Conservation (phyloP, 1,140 invertebrate species). For the Hypothenemus hampei region DNA sequence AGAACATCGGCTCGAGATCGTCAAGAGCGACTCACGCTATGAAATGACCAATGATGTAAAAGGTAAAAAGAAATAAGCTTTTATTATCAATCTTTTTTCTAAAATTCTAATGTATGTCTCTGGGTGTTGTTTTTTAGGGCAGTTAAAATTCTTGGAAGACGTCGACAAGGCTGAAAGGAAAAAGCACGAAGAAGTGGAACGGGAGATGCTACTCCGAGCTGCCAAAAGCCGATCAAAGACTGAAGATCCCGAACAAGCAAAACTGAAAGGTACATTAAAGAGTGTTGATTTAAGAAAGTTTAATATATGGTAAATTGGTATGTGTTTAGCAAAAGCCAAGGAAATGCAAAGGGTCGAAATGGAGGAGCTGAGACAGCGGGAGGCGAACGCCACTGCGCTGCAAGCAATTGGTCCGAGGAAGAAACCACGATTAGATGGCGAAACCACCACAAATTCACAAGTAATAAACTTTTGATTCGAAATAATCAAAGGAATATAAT, state of each 20-base stretch:
- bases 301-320: background rate
- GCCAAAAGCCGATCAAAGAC: constrained; percentile 94
- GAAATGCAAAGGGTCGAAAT: constrained; percentile 94
- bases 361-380: constrained; percentile 88
- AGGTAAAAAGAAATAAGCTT: constrained; percentile 39
- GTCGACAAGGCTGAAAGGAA: constrained; percentile 90
- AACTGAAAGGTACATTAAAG: constrained; percentile 71
- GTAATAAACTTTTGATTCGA: constrained; percentile 38
- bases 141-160: constrained; percentile 94
- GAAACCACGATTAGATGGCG: constrained; percentile 77
- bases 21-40: constrained; percentile 83
- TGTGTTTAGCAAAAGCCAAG: constrained; percentile 64
- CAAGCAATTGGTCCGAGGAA: constrained; percentile 94
- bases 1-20: constrained; percentile 88
- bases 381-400: constrained; percentile 92
- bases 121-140: constrained; percentile 47
- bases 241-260: constrained; percentile 96
- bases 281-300: background rate
- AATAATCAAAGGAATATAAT: background rate
- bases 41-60: constrained; percentile 89
- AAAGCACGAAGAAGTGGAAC: constrained; percentile 88
- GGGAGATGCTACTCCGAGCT: constrained; percentile 85
- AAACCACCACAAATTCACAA: constrained; percentile 45
- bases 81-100: too few relatives aligned
- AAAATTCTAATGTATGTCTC: background rate